Base-by-base conservation (phyloP, 2,888 invertebrate genomes). In the Lochmaea capreae region DNA sequence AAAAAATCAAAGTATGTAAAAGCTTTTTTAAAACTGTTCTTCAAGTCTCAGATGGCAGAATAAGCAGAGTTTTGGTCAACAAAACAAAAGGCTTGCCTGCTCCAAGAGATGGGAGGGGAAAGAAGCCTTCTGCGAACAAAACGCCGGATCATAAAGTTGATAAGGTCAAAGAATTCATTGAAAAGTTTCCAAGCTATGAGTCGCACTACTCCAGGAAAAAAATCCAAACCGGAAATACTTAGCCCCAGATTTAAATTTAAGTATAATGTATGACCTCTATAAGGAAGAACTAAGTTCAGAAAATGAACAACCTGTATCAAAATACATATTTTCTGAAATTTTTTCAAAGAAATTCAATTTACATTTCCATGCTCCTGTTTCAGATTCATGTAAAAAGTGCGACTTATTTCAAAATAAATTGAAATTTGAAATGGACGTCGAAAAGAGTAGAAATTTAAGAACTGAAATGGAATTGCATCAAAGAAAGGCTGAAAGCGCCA, bases 41-140 rank as follows among this genome's bases (percentile, higher is more conserved):
- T 54, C 54, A 54, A 54, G 54, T 54, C 16, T 54, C 54, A 16
- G 54, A 54, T 54, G 54, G 54, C 54, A 54, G 54, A 54, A 54
- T 54, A 16, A 54, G n/a, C 16, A 54, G 14, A 54, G 54, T 54
- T 54, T 16, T 54, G 54, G 54, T 16, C 14, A 54, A 54, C 11
- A 54, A 54, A 54, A 16, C 14, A 16, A 54, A 54, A 54, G 16
- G 14, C 16, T 16, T 54, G 12, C 11, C 54, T 54, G 54, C 54
- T 16, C 54, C 54, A 14, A 54, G 5, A 16, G 14, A 54, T 54
- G 16, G 16, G 16, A 54, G 54, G 54, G 54, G 54, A 54, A 54
- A 54, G 11, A 54, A 54, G 54, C 6, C 26, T 26, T 26, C 26
- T 26, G 26, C 26, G 26, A 26, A 26, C 26, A 26, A 26, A 26